These are phyloP conservation scores for Agrotis clavis DNA, from an alignment of 2,888 invertebrate genomes.

Conservation along the genomic window DNA sequence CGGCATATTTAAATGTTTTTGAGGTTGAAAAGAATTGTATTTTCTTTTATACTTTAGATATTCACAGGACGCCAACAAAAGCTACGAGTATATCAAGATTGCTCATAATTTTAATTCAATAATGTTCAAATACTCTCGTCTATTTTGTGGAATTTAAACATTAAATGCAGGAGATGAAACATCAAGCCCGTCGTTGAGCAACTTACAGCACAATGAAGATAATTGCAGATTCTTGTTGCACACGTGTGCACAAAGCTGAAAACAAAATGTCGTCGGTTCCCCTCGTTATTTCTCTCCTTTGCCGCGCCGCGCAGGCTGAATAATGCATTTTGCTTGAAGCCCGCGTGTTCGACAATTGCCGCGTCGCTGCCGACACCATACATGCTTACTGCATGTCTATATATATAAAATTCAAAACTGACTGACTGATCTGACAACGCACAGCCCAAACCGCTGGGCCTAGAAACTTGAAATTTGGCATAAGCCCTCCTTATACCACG, in stretches of 20 bases:
- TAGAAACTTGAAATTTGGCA: no score
- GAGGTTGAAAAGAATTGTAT: background rate
- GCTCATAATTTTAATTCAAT: background rate
- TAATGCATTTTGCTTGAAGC: constrained; percentile 54
- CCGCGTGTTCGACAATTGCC: constrained; percentile 36
- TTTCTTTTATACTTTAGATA: constrained; percentile 5
- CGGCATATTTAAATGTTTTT: constrained; percentile 16
- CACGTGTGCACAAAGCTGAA: constrained; percentile 34
- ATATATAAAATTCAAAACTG: no score
- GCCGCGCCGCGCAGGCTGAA: constrained; percentile 35
- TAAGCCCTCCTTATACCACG: no score
- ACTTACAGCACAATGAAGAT: constrained; percentile 29
- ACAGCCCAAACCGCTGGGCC: no score
- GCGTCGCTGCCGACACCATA: constrained; percentile 6
- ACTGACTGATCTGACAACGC: no score
- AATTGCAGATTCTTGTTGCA: constrained; percentile 42
- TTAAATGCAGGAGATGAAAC: constrained; percentile 19
- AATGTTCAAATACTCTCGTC: background rate
- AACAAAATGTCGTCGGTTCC: constrained; percentile 46
- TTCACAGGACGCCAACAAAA: background rate
- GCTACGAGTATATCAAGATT: background rate
- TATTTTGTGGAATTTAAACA: constrained; percentile 8
- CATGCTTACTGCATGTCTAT: constrained; percentile 9
- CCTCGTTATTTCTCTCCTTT: constrained; percentile 54
- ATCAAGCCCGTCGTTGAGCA: background rate